Conservation (phyloP, 2,113 vertebrate species). For the Choloepus hoffmanni region DNA sequence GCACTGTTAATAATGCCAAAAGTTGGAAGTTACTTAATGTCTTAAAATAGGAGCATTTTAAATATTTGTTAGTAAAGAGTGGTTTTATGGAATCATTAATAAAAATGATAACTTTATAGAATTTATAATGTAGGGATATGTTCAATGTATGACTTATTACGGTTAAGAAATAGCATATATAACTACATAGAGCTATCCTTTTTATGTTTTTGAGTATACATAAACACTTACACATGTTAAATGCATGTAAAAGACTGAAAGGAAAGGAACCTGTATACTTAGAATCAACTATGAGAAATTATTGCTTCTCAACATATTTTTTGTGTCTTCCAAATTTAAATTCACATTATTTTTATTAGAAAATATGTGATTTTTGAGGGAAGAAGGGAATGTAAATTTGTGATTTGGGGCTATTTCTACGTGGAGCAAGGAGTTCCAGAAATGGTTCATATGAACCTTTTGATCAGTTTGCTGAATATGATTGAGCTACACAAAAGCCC, state of each 20-base stretch:
- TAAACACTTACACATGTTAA: neutral
- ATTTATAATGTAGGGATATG: neutral
- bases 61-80: neutral
- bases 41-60: slow-evolving; percentile 32
- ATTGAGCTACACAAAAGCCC: neutral
- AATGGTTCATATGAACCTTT: neutral
- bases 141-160: neutral
- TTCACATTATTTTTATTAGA: neutral
- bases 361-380: neutral
- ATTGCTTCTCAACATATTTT: slow-evolving; percentile 31
- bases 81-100: slow-evolving; percentile 5
- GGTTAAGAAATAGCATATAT: neutral
- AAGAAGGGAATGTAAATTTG: neutral
- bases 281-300: neutral
- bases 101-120: neutral
- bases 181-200: neutral
- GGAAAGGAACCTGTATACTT: neutral
- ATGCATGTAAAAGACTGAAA: neutral
- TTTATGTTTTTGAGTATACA: neutral
- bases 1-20: neutral
- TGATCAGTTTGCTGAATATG: neutral
- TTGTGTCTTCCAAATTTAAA: neutral
- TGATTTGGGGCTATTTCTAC: neutral
- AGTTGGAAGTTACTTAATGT: neutral
- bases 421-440: neutral